These are phyloP conservation scores for Apostichopus japonicus DNA, from an alignment of 35 echinoderm and acorn worm species.

Conservation along the genomic window DNA sequence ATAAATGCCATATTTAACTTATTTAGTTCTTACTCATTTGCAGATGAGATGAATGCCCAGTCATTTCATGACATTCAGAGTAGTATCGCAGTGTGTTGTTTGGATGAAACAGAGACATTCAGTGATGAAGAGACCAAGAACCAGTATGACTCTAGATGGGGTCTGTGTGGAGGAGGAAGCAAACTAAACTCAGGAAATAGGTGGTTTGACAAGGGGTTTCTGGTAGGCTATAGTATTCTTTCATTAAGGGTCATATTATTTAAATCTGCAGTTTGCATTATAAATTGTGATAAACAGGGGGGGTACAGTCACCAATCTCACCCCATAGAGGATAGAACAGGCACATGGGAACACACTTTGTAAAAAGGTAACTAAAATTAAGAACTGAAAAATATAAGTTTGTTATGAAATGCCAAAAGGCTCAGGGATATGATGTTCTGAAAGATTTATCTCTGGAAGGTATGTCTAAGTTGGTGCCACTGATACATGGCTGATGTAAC, in stretches of 20 bases:
- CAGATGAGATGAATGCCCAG: slow-evolving; percentile 39
- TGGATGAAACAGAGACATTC: slow-evolving; percentile 49
- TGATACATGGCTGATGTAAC: no score
- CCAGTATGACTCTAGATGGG: slow-evolving; percentile 1
- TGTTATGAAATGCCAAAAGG: no score
- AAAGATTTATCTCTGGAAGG: no score
- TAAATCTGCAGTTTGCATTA: no score
- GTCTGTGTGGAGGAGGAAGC: slow-evolving; percentile 49
- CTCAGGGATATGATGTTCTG: no score
- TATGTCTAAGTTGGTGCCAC: no score
- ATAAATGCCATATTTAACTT: no score
- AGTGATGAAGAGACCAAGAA: background rate
- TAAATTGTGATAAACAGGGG: background rate
- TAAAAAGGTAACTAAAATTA: no score
- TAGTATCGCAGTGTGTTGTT: slow-evolving; percentile 24
- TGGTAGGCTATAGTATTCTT: background rate
- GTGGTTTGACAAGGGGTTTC: slow-evolving; percentile 60
- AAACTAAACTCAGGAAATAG: slow-evolving; percentile 50
- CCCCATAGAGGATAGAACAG: background rate
- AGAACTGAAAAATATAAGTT: no score
- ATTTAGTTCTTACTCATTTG: background rate
- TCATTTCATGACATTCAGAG: slow-evolving; percentile 50
- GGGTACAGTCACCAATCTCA: background rate
- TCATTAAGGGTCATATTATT: no score
- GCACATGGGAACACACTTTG: background rate